A percentile compares a stretch with the other conserved stretches of the same genome.
Evolutionary conservation across 2,888 invertebrate species (phyloP).

Genomic region (Drosophila flavopinicola): DNA sequence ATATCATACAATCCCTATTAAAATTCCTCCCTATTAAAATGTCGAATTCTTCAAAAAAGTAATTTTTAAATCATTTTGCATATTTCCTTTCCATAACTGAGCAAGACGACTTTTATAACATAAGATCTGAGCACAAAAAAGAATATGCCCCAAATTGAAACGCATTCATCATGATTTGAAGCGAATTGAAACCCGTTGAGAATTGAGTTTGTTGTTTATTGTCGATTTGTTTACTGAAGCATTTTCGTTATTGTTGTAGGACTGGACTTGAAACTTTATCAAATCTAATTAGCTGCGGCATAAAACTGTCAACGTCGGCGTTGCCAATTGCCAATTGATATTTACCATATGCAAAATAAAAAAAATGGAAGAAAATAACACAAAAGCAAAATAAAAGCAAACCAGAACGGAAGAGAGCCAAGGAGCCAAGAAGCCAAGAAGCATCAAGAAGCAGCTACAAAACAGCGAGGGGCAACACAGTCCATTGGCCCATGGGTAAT

Average conservation of each 20-base stretch:
- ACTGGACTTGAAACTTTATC: constrained; percentile 40
- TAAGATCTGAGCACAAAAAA: neutral
- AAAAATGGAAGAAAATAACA: neutral
- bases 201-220: constrained; percentile 32
- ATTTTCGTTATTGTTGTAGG: constrained; percentile 11
- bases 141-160: constrained; percentile 4
- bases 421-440: constrained; percentile 43
- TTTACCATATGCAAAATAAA: constrained; percentile 39
- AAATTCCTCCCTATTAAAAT: no score
- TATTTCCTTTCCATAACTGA: neutral
- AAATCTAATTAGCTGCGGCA: constrained; percentile 62
- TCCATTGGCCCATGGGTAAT: constrained; percentile 70
- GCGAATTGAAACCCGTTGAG: constrained; percentile 13
- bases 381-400: constrained; percentile 4
- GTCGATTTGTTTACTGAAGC: constrained; percentile 33
- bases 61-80: no score
- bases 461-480: constrained; percentile 39
- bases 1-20: no score
- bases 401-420: constrained; percentile 34
- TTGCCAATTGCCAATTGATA: constrained; percentile 41
- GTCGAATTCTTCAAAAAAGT: no score
- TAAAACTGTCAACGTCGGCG: constrained; percentile 54
- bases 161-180: constrained; percentile 1
- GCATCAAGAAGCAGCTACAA: constrained; percentile 16
- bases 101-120: neutral